phyloP scores from a whole-genome alignment of 2,888 invertebrate genomes.

The Papilio demoleus region DNA sequence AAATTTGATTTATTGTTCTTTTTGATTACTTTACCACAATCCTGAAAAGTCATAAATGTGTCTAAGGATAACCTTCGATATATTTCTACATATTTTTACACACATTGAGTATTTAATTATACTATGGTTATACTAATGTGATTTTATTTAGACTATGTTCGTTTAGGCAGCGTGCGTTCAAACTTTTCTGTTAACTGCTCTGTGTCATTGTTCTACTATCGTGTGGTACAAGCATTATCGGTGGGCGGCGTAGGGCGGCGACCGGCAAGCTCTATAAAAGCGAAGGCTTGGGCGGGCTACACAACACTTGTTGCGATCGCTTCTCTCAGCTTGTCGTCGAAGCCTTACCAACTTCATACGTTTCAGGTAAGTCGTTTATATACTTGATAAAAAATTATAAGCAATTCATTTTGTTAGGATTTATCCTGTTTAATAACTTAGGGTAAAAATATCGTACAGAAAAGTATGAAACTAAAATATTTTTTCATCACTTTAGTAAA shows the following conservation, averaged over 20 bases:
- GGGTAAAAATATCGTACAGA: neutral
- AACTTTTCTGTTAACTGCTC: too few relatives aligned
- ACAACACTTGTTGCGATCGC: conserved; percentile 79
- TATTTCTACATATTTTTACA: too few relatives aligned
- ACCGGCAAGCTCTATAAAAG: conserved; percentile 73
- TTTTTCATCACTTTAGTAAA: neutral
- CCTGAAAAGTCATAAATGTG: neutral
- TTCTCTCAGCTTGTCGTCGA: conserved; percentile 53
- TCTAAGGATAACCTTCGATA: neutral
- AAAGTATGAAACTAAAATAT: neutral
- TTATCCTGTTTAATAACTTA: neutral
- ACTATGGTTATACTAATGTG: too few relatives aligned
- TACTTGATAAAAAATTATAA: neutral
- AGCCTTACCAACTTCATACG: conserved; percentile 57
- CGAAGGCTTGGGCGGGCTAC: conserved; percentile 62
- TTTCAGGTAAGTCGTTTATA: conserved; percentile 65
- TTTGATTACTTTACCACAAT: neutral
- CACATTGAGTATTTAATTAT: too few relatives aligned
- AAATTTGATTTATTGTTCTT: neutral
- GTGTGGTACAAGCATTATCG: conserved; percentile 39
- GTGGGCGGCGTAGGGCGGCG: conserved; percentile 72
- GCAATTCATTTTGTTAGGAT: neutral
- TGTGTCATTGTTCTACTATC: neutral
- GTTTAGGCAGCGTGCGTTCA: neutral
- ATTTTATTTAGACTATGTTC: neutral